Conservation (phyloP, 1,140 invertebrate species). For the Rhyacophila brunnea region DNA sequence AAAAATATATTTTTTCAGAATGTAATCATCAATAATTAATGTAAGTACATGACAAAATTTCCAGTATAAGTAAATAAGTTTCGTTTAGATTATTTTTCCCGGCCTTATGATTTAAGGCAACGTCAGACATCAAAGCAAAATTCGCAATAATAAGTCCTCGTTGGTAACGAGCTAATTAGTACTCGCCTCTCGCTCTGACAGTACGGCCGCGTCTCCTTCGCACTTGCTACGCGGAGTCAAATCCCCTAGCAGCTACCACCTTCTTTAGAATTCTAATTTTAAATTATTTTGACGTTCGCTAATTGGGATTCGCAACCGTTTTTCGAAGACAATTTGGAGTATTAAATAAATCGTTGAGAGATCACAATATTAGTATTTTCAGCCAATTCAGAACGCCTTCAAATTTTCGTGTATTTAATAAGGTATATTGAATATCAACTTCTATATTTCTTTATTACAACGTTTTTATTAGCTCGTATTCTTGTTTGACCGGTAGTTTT, state of each 20-base stretch:
- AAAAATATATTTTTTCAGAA: no score
- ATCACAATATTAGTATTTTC: no score
- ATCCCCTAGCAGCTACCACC: constrained; percentile 9
- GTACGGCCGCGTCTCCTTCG: constrained; percentile 4
- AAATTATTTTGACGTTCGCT: constrained; percentile 25
- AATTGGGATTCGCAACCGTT: no score
- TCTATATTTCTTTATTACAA: no score
- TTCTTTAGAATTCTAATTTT: constrained; percentile 34
- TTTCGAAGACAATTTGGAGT: not conserved
- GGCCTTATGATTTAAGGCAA: constrained; percentile 28
- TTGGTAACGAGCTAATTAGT: constrained; percentile 32
- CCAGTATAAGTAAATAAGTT: constrained; percentile 1
- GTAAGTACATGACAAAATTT: not conserved
- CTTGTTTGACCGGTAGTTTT: no score
- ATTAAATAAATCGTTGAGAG: constrained; percentile 9
- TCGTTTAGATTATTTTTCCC: constrained; percentile 7
- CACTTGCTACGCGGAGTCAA: constrained; percentile 1
- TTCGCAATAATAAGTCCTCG: constrained; percentile 28
- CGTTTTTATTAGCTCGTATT: no score
- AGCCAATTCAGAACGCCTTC: no score
- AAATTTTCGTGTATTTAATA: no score
- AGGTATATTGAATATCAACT: no score
- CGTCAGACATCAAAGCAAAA: constrained; percentile 30
- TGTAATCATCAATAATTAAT: no score
- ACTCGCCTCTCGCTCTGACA: constrained; percentile 13